These are phyloP conservation scores for Pantherophis vulpinus DNA, from an alignment of 2,797 vertebrate genomes.

Conservation along the genomic window DNA sequence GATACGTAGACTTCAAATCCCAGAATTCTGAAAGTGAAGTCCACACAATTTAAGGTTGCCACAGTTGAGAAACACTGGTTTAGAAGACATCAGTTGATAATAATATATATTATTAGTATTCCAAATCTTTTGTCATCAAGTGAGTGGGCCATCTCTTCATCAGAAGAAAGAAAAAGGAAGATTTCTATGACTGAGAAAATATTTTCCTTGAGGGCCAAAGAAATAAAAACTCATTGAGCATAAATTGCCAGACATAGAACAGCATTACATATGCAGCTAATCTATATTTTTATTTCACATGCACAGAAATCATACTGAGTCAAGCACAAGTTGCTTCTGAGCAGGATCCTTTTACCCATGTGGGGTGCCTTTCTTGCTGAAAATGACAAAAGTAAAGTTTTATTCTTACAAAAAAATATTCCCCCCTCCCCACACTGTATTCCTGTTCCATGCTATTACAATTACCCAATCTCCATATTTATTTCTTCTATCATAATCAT, in stretches of 20 bases:
- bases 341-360: background rate
- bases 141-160: background rate
- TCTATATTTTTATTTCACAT: background rate
- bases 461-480: background rate
- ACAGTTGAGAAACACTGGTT: background rate
- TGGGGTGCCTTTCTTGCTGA: background rate
- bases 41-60: background rate
- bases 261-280: background rate
- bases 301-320: background rate
- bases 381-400: background rate
- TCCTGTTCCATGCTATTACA: background rate
- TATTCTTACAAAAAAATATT: background rate
- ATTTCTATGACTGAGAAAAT: background rate
- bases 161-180: background rate
- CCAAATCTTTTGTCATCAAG: background rate
- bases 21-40: background rate
- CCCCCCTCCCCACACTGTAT: background rate
- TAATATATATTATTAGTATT: background rate
- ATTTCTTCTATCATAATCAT: background rate
- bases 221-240: background rate
- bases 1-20: background rate
- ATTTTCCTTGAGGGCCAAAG: background rate
- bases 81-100: background rate
- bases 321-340: background rate
- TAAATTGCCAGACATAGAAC: background rate